Base-by-base conservation (phyloP, 2,113 vertebrate genomes). In the Nothobranchius kuhntae region DNA sequence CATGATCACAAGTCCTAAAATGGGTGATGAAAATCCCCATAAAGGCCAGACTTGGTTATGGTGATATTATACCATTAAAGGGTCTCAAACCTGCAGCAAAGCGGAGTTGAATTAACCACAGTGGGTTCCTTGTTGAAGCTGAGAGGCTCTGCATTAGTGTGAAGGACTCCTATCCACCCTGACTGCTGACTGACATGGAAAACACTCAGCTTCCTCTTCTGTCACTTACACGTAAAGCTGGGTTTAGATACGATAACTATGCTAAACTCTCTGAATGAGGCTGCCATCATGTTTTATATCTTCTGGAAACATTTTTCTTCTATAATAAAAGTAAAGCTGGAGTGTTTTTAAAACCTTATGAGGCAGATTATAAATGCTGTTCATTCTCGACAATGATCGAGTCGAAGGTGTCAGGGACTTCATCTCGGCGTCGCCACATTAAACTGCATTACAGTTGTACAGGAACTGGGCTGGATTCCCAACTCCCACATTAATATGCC, bases 401-500 rank as follows among this genome's bases (percentile, higher is more conserved):
- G 63, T 80, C 67, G 53, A 46, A 66, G 59, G 52, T 45, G 67
- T 56, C 57, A 65, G 62, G 45, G 40, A 42, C 17, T 54, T 54
- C 35, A 53, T 71, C 40, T 71, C 26, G 46, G 40, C 64, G 54
- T 13, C 10, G 36, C 52, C 13, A 21, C 40, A 61, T 53, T 71
- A 40, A 59, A 71, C 10, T 71, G 45, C 4, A 13, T 53, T 13
- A 38, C 52, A 64, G 40, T 26, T 63, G 66, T 57, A 48, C 58
- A 84, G 63, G 65, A 78, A 77, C 57, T 38, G 53, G 65, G 44
- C 59, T 65, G 61, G 38, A 78, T 79, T 77, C 73, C 68, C 67
- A 64, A 78, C 81, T 82, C 84, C 75, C 77, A 81, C 53, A 65
- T 82, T 75, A 84, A 78, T 82, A 87, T 65, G 58, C 71, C 62